Evolutionary conservation across 1,140 invertebrate genomes (phyloP).

Genomic region (Bradynema listronoti): DNA sequence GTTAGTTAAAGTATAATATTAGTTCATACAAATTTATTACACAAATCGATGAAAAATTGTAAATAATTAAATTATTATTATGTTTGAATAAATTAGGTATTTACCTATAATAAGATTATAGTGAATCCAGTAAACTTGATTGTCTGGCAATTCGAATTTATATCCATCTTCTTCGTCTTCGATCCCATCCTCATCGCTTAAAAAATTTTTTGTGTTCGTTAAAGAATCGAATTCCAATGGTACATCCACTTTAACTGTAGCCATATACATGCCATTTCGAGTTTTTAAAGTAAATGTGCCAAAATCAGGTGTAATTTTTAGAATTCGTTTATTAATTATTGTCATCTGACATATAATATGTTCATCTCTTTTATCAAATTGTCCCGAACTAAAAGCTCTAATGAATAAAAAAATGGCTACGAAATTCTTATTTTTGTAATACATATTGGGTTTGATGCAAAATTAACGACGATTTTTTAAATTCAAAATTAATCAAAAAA

Average conservation of each 20-base stretch:
- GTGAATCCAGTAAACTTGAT: conserved; percentile 1
- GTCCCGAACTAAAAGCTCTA: not conserved
- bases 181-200: not conserved
- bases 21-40: not conserved
- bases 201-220: not conserved
- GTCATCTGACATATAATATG: conserved; percentile 9
- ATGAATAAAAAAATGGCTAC: not conserved
- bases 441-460: too few relatives aligned
- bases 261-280: not conserved
- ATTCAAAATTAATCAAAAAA: too few relatives aligned
- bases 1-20: conserved; percentile 14
- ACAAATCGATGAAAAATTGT: too few relatives aligned
- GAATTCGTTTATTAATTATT: conserved; percentile 15
- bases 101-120: conserved; percentile 25
- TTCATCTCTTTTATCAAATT: conserved; percentile 12
- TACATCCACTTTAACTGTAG: conserved; percentile 10
- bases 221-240: conserved; percentile 11
- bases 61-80: not conserved
- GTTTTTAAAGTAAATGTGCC: conserved; percentile 16
- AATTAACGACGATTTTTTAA: too few relatives aligned
- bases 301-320: conserved; percentile 12
- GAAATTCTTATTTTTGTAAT: not conserved
- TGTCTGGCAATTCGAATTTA: conserved; percentile 32
- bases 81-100: not conserved
- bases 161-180: conserved; percentile 20